Base-by-base conservation (phyloP, 30 jellyfish, hydroid and myxozoan species). In the Cassiopea andromeda region DNA sequence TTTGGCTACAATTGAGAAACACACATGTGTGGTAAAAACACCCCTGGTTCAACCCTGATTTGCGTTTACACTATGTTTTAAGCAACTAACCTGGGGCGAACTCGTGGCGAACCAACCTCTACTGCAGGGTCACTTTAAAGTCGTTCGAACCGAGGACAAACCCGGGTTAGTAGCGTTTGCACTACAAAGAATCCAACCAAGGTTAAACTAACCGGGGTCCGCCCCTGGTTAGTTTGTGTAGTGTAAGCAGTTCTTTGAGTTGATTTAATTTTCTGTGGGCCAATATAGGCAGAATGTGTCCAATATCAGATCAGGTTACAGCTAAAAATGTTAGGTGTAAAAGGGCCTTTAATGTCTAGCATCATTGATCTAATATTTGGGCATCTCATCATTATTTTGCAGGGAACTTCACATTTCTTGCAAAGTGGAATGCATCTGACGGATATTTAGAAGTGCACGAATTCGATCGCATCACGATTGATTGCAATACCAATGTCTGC, bases 401-500 rank as follows among this genome's bases (percentile, higher is more conserved):
- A 77, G 86, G 49, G 5, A 15, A 18, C 15, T 77, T 77, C 15
- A 16, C 15, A 15, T 77, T 77, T 46, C 86, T 48, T 2, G 75
- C 47, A 2, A 48, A 77, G 18, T 18, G 76, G 76, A 77, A 19
- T 46, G 27, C 86, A 48, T 8, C 1, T 1, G 54, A 48, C 9
- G 13, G 48, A 1, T 77, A 50, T 27, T 12, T 77, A 49, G 16
- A 47, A 3, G 86, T 50, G 19, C 73, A 77, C 49, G 86, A 46
- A 46, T 9, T 4, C 8, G 86, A 48, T 4, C 3, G 3, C 12
- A 50, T 77, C 72, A 77, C 48, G 49, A 77, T 77, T 10, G 16
- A 77, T 15, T 77, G 86, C 75, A 77, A 75, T 49, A 77, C 86
- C 13, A 77, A 16, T 49, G 86, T 46, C 7, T 48, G 72, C 59